These are phyloP conservation scores for Calidris pygmaea DNA, from an alignment of 2,113 vertebrate genomes.

Conservation along the genomic window DNA sequence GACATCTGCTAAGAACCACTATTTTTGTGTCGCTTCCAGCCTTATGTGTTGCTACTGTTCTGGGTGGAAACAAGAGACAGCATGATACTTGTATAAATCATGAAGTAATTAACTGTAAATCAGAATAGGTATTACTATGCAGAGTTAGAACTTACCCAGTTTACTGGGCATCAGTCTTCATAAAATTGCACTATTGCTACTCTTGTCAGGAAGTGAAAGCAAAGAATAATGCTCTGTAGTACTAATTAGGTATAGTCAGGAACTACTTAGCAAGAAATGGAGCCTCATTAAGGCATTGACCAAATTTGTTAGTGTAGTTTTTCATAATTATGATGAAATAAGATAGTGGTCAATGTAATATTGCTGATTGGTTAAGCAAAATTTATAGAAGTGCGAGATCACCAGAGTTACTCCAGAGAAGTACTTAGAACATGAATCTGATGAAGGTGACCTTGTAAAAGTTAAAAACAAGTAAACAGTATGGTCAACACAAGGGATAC, in stretches of 20 bases:
- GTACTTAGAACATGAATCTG: neutral
- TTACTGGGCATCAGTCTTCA: neutral
- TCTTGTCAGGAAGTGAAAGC: neutral
- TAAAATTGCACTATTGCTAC: neutral
- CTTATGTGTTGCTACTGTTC: neutral
- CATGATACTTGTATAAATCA: neutral
- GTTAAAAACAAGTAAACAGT: neutral
- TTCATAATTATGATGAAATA: neutral
- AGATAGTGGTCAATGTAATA: neutral
- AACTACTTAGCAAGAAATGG: conserved; percentile 12
- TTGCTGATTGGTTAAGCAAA: neutral
- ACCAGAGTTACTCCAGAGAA: neutral
- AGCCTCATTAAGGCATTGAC: neutral
- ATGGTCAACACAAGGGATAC: neutral
- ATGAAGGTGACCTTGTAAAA: neutral
- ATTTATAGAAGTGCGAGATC: neutral
- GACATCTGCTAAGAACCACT: neutral
- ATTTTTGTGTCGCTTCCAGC: neutral
- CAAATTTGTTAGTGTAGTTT: neutral
- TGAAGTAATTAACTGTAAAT: neutral
- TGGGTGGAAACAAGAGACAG: neutral
- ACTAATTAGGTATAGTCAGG: conserved; percentile 1
- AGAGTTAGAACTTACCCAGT: neutral
- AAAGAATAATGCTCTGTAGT: neutral
- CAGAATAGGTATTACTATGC: neutral